These are phyloP conservation scores for Platysternon megacephalum DNA, from an alignment of 2,113 vertebrate genomes.

Conservation along the genomic window DNA sequence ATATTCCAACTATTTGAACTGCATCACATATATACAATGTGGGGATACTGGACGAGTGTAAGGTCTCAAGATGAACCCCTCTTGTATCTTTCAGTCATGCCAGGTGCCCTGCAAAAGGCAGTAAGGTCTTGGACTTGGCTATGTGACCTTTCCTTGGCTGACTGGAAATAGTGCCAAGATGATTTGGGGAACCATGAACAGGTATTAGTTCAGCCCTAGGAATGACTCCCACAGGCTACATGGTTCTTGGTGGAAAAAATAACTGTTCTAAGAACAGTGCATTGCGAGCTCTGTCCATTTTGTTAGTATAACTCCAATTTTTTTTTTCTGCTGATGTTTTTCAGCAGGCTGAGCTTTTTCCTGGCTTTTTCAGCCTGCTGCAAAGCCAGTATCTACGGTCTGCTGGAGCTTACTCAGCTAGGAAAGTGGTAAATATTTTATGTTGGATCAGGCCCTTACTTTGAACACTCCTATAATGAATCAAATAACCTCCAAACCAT, in stretches of 20 bases:
- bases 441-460: background rate
- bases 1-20: background rate
- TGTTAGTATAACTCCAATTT: background rate
- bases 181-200: background rate
- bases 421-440: background rate
- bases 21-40: background rate
- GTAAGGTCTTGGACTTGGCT: constrained; percentile 4
- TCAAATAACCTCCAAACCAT: background rate
- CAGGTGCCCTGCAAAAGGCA: constrained; percentile 15
- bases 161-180: background rate
- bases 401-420: background rate
- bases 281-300: background rate
- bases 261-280: background rate
- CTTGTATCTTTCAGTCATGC: background rate
- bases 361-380: background rate
- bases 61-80: constrained; percentile 21
- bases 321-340: background rate
- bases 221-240: constrained; percentile 4
- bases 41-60: constrained; percentile 11
- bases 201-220: constrained; percentile 14
- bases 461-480: background rate
- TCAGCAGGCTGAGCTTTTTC: background rate
- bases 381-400: background rate
- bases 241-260: background rate
- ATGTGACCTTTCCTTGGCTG: background rate